Conservation (phyloP, 2,888 invertebrate genomes). For the Chalcis sispes region DNA sequence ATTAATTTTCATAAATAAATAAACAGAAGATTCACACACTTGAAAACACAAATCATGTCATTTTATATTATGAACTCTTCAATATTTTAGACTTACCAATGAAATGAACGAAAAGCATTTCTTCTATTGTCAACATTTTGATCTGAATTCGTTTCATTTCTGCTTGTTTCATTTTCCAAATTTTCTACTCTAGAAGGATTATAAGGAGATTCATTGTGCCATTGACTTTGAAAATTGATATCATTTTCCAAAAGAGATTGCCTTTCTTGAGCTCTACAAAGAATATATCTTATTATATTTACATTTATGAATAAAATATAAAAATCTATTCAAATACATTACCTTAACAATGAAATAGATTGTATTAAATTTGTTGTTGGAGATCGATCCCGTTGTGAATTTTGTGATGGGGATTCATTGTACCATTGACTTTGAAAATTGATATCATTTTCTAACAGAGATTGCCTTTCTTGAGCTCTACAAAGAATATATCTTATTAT, state of each 20-base stretch:
- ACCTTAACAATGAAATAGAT: conserved; percentile 60
- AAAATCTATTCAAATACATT: background rate
- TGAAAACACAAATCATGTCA: background rate
- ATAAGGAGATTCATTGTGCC: conserved; percentile 16
- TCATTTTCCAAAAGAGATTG: no score
- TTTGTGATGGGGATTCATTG: conserved; percentile 47
- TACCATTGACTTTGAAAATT: no score
- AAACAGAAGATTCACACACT: no score
- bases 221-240: conserved; percentile 23
- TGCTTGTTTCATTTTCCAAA: conserved; percentile 36
- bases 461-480: no score
- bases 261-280: conserved; percentile 23
- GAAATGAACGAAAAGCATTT: conserved; percentile 22
- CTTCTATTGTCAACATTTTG: conserved; percentile 16
- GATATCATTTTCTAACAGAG: background rate
- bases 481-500: no score
- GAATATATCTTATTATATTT: conserved; percentile 27
- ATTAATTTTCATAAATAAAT: no score
- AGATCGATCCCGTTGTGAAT: conserved; percentile 78
- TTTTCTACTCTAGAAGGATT: background rate
- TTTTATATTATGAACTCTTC: no score
- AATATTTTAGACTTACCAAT: conserved; percentile 29
- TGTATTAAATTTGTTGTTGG: conserved; percentile 62
- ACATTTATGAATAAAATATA: conserved; percentile 18
- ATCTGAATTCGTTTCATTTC: conserved; percentile 33